phyloP scores from a whole-genome alignment of 2,797 vertebrate species.

The Glyptemys insculpta region DNA sequence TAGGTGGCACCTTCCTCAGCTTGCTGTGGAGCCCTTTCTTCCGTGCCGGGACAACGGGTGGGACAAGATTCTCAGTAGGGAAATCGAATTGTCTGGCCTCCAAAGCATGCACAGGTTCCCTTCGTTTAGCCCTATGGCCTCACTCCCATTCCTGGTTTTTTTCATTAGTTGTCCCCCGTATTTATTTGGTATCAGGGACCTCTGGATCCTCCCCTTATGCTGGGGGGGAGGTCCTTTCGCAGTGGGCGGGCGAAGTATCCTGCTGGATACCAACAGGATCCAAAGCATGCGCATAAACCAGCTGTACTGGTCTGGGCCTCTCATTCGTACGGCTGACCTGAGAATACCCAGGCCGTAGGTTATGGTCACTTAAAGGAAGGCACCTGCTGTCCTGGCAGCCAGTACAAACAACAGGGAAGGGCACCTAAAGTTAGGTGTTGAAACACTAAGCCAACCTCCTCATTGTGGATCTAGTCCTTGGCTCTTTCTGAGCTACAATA shows the following conservation, averaged over 20 bases:
- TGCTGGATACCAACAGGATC: too few species aligned
- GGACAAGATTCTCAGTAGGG: background rate
- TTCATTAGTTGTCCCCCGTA: too few species aligned
- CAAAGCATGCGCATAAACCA: too few species aligned
- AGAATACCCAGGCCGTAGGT: background rate
- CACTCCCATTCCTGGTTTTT: too few species aligned
- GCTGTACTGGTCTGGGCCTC: background rate
- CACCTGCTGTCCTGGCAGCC: background rate
- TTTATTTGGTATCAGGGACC: too few species aligned
- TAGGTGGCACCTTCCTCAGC: background rate
- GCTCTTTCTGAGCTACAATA: background rate
- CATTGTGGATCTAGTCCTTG: background rate
- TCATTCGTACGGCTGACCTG: rapidly evolving
- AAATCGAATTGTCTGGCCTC: too few species aligned
- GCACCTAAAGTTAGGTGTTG: background rate
- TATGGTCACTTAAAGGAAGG: background rate
- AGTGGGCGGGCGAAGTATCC: too few species aligned
- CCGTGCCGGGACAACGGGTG: background rate
- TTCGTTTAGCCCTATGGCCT: too few species aligned
- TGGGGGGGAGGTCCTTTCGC: too few species aligned
- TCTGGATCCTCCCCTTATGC: too few species aligned
- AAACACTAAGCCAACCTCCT: background rate
- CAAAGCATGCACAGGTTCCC: too few species aligned
- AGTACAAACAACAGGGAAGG: background rate
- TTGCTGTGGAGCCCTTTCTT: background rate